Evolutionary conservation across 2,888 invertebrate genomes (phyloP), one percentile per base, ranked within the genome.

Genomic region (Dynastes grantii): DNA sequence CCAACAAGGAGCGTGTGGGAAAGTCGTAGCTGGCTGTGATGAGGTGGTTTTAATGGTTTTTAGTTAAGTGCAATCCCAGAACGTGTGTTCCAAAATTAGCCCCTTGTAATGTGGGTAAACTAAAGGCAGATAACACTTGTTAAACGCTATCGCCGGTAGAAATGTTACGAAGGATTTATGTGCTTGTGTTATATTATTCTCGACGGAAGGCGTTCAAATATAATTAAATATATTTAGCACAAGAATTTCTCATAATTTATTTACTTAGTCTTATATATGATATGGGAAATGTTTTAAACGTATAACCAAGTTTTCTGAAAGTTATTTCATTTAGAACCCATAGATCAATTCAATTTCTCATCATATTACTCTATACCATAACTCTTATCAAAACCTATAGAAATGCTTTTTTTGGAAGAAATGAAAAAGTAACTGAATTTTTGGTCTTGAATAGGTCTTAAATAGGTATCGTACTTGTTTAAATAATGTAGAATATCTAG

Each of bases 31-130:
- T 67, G 65, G 40, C 45, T 29, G 37, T 27, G 64, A 65, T 76
- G 65, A 53, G 27, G 29, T 67, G 76, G 80, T 75, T 81, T 83
- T 83, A 84, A 84, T 82, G 82, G 79, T 77, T 79, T 78, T 79
- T 77, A 80, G 81, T 84, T 81, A 81, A 81, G 81, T 80, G 79
- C 81, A 83, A 83, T 83, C 83, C 83, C 83, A 77, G 77, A 83
- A 81, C 80, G 81, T 80, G 80, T 81, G 82, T 82, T 81, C 81
- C 65, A 78, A 80, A 79, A 84, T 84, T 84, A 84, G 82, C 82
- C 78, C 82, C 83, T 82, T 81, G 80, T 82, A 82, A 83, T 81
- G 83, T 82, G 83, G 83, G 83, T 67, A 76, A 55, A 76, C 67
- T 76, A 55, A 76, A 68, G 67, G 76, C 67, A 76, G 76, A 67